Percentiles rank a stretch among this genome's conserved stretches.
These are phyloP conservation scores for Alcis repandata DNA, from an alignment of 2,888 invertebrate species.

Conservation along the genomic window DNA sequence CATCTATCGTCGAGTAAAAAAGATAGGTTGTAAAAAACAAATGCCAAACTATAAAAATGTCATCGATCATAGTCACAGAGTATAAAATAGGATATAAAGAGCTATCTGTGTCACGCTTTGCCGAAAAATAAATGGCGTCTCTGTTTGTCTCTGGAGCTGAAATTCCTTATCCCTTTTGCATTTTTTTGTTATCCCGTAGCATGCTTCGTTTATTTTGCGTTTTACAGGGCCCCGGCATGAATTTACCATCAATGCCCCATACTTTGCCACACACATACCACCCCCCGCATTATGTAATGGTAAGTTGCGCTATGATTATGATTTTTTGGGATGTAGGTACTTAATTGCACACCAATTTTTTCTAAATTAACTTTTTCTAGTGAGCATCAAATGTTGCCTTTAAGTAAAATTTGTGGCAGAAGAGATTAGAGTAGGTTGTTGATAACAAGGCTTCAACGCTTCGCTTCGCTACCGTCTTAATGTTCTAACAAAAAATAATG, in stretches of 20 bases:
- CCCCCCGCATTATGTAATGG: conserved; percentile 85
- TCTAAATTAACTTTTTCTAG: no score
- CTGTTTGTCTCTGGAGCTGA: conserved; percentile 13
- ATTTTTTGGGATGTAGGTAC: conserved; percentile 1
- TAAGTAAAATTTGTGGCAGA: background rate
- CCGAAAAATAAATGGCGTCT: background rate
- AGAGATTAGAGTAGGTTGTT: background rate
- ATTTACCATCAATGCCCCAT: conserved; percentile 83
- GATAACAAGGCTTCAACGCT: background rate
- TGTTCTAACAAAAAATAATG: background rate
- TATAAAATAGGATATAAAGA: no score
- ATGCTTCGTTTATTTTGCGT: conserved; percentile 80
- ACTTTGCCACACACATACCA: conserved; percentile 86
- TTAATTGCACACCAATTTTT: conserved; percentile 2
- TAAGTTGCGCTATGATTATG: conserved; percentile 68
- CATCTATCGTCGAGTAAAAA: no score
- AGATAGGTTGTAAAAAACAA: no score
- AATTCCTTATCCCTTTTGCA: conserved; percentile 49
- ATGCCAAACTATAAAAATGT: no score
- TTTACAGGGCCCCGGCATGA: conserved; percentile 85
- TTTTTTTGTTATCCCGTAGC: conserved; percentile 72
- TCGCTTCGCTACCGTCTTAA: conserved; percentile 2
- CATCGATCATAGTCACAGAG: no score
- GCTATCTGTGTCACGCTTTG: background rate
- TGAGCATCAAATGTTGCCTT: no score